Evolutionary conservation across 1,140 invertebrate species (phyloP), one percentile per base, ranked within the genome.

Genomic region (Diprion similis): DNA sequence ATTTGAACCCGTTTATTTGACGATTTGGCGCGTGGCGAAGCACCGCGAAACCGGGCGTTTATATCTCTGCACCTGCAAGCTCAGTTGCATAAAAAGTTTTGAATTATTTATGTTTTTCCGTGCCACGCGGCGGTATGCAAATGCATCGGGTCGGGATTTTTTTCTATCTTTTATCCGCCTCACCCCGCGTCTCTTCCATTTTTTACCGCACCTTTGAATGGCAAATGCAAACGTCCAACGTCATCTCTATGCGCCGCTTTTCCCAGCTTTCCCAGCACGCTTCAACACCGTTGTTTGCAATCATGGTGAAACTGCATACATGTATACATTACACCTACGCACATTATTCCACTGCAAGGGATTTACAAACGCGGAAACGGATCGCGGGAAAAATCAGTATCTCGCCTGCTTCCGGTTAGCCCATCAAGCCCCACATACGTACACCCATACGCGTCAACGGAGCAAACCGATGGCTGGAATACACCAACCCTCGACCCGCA

Each of bases 61-160:
- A 13, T 15, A 59, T n/a, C 51, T 37, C 24, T 15, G 18, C 59
- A 70, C 68, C 72, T 68, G 74, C 24, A 77, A 46, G 45, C 69
- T 51, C 37, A 59, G 65, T 68, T 70, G 70, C 75, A 79, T 79
- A 85, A 84, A 86, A 85, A 85, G 80, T 82, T 81, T 81, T 86
- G 84, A 88, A 87, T 88, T 86, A 88, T 87, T 87, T 85, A 87
- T 83, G 79, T 86, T 85, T 85, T 87, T 82, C 77, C 75, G n/a
- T 9, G 51, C 76, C 79, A 77, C 82, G 66, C 77, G 71, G 66
- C 78, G 71, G 76, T 79, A 87, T 86, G 84, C 80, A 86, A 86
- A 87, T 87, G 81, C 80, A 79, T 82, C 24, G 24, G 24, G 24
- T 37, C 6, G 24, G 6, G 11, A 59, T 17, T 8, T 59, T 59